Percentiles rank a stretch among this genome's conserved stretches.
Evolutionary conservation across 2,113 vertebrate genomes (phyloP).

Genomic region (Vicugna pacos): DNA sequence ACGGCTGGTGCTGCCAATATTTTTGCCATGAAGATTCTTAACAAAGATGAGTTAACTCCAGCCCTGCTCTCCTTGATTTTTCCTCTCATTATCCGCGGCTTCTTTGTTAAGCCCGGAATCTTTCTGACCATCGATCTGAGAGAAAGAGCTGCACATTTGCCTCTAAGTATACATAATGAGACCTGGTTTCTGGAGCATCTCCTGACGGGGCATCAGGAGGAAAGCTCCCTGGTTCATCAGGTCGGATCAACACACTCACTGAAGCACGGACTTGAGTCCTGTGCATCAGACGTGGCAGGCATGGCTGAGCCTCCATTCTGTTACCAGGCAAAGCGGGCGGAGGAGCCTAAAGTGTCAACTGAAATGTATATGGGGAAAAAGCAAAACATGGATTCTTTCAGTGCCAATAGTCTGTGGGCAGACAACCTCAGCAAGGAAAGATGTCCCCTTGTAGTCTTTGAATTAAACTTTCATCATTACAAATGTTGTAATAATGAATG

Average conservation of each 20-base stretch:
- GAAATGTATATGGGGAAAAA: neutral
- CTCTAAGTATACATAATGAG: constrained; percentile 50
- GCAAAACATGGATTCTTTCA: neutral
- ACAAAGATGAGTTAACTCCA: constrained; percentile 82
- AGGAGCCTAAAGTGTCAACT: neutral
- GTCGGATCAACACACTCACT: neutral
- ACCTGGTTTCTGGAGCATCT: neutral
- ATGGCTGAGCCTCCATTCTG: neutral
- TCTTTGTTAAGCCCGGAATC: constrained; percentile 36
- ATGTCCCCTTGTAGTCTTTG: neutral
- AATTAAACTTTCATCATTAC: neutral
- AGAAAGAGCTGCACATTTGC: constrained; percentile 51
- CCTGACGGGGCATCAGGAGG: neutral
- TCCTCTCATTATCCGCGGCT: constrained; percentile 51
- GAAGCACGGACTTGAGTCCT: neutral
- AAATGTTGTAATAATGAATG: neutral
- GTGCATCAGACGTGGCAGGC: neutral
- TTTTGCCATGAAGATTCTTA: constrained; percentile 49
- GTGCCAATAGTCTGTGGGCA: neutral
- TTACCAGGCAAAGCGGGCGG: neutral
- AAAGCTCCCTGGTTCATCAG: neutral
- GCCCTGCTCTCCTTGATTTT: constrained; percentile 61
- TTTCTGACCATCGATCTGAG: constrained; percentile 74
- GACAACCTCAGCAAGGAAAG: neutral
- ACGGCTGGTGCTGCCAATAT: neutral